Evolutionary conservation across 2,888 invertebrate genomes (phyloP).

Genomic region (Noctuana brunneofusca): DNA sequence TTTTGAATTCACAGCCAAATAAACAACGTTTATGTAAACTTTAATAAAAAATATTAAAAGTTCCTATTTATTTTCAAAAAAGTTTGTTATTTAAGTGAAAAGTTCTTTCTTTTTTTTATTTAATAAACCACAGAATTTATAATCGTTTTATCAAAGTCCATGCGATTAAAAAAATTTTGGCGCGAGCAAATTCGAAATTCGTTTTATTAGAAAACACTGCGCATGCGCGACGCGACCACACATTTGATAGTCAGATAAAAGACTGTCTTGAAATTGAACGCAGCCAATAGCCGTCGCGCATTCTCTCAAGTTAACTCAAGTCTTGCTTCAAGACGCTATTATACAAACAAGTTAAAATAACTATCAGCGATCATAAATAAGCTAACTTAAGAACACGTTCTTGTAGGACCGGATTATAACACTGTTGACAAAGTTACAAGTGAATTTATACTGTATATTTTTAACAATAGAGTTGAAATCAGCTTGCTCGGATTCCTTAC

Average conservation of each 20-base stretch:
- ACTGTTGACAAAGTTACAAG: slow-evolving; percentile 28
- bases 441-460: slow-evolving; percentile 27
- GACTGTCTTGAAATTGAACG: slow-evolving; percentile 49
- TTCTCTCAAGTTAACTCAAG: slow-evolving; percentile 53
- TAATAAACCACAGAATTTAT: background rate
- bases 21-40: slow-evolving; percentile 31
- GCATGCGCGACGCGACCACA: slow-evolving; percentile 54
- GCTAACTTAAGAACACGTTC: slow-evolving; percentile 47
- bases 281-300: slow-evolving; percentile 62
- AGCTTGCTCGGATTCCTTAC: background rate
- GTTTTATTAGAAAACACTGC: slow-evolving; percentile 42
- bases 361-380: slow-evolving; percentile 52
- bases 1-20: slow-evolving; percentile 33
- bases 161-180: slow-evolving; percentile 10
- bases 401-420: slow-evolving; percentile 55
- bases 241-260: slow-evolving; percentile 47
- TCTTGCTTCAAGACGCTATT: slow-evolving; percentile 48
- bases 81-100: background rate
- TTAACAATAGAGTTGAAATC: background rate
- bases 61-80: background rate
- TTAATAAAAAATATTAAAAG: slow-evolving; percentile 25
- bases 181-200: slow-evolving; percentile 40
- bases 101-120: background rate
- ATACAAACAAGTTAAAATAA: slow-evolving; percentile 61
- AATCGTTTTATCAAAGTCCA: background rate